Evolutionary conservation across 2,888 invertebrate species (phyloP).

Genomic region (Ethmia dodecea): DNA sequence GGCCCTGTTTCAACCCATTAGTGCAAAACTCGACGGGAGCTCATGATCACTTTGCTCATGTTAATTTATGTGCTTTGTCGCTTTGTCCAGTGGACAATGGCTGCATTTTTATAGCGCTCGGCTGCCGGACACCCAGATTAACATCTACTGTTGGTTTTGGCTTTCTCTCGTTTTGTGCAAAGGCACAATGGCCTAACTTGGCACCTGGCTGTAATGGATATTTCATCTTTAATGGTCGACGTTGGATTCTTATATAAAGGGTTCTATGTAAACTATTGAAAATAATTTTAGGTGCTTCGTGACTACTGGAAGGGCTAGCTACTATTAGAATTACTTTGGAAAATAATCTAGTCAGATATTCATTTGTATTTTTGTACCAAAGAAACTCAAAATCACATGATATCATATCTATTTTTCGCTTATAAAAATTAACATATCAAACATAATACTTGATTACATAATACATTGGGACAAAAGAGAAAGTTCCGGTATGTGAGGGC

Average conservation of each 20-base stretch:
- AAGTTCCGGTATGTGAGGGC: no score
- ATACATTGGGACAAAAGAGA: no score
- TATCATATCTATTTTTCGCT: no score
- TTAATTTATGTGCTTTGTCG: slow-evolving; percentile 76
- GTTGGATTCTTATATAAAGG: slow-evolving; percentile 1
- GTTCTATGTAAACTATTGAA: not conserved
- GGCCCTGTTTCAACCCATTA: slow-evolving; percentile 66
- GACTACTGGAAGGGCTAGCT: no score
- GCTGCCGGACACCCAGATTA: slow-evolving; percentile 74
- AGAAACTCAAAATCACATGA: no score
- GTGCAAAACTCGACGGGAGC: slow-evolving; percentile 53
- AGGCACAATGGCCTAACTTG: slow-evolving; percentile 55
- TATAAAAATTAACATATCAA: no score
- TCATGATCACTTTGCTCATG: slow-evolving; percentile 74
- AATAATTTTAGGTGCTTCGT: no score
- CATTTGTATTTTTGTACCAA: no score
- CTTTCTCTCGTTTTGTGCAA: slow-evolving; percentile 75
- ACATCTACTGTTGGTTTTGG: slow-evolving; percentile 63
- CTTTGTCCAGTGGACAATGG: slow-evolving; percentile 60
- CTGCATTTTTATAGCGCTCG: slow-evolving; percentile 63
- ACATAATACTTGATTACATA: no score
- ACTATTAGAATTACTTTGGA: no score
- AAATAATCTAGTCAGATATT: no score
- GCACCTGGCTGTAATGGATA: slow-evolving; percentile 65
- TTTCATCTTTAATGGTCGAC: slow-evolving; percentile 10